Evolutionary conservation across 30 jellyfish, hydroid and myxozoan genomes (phyloP).

Genomic region (Catostylus mosaicus): DNA sequence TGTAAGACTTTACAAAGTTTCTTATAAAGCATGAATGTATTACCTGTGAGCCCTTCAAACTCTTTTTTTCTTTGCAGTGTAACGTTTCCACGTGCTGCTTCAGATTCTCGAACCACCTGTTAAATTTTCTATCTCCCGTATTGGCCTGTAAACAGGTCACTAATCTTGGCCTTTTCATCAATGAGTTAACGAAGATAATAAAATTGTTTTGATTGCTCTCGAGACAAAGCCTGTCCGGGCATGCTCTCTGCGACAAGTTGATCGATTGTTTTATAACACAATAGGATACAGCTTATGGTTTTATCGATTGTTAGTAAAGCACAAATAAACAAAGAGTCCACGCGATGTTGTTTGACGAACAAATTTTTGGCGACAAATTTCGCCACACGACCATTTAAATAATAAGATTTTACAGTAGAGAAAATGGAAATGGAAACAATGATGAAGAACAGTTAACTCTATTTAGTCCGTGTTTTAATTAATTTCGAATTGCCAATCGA

Average conservation of each 20-base stretch:
- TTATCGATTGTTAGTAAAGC: not conserved
- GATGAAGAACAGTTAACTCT: no score
- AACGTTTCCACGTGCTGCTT: no score
- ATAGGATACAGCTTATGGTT: not conserved
- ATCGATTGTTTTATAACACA: not conserved
- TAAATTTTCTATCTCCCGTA: not conserved
- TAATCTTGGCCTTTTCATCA: not conserved
- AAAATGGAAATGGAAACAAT: no score
- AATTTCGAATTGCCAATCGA: no score
- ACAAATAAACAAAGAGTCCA: conserved; percentile 15
- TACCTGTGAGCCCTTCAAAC: no score
- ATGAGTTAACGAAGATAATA: not conserved
- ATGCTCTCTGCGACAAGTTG: conserved; percentile 11
- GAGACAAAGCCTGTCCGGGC: conserved; percentile 35
- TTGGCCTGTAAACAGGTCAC: not conserved
- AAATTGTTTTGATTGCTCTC: conserved; percentile 20
- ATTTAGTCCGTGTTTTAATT: no score
- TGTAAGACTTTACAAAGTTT: no score
- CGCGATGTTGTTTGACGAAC: not conserved
- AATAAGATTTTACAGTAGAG: no score
- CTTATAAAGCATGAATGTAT: no score
- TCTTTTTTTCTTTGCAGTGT: no score
- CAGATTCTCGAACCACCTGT: not conserved
- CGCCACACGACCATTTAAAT: not conserved
- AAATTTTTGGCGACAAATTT: not conserved